A percentile compares a stretch with the other conserved stretches of the same genome.
phyloP scores from a whole-genome alignment of 2,113 vertebrate genomes.

The Erythrolamprus reginae region DNA sequence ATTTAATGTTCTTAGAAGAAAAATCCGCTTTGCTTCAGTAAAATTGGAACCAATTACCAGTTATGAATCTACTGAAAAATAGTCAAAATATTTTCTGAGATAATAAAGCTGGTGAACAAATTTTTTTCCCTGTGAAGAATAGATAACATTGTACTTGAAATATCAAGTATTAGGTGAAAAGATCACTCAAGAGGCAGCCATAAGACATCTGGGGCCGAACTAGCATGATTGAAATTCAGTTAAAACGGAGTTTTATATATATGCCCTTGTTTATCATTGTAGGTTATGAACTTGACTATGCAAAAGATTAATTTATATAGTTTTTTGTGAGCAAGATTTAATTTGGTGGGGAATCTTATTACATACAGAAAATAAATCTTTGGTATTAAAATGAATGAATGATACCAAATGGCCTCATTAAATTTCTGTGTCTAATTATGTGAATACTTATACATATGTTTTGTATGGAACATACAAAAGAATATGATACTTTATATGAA shows the following conservation, averaged over 20 bases:
- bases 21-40: constrained; percentile 14
- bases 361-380: neutral
- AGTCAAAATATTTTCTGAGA: neutral
- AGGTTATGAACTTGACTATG: neutral
- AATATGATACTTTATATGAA: neutral
- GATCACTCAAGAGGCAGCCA: neutral
- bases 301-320: neutral
- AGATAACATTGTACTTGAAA: neutral
- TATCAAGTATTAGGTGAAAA: neutral
- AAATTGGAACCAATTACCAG: neutral
- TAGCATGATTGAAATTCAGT: neutral
- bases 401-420: neutral
- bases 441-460: neutral
- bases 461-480: neutral
- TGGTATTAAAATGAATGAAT: neutral
- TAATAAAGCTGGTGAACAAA: neutral
- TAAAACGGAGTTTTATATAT: neutral
- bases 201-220: neutral
- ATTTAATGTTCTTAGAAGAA: neutral
- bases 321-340: neutral
- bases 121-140: neutral
- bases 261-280: neutral
- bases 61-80: constrained; percentile 1
- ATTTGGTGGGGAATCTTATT: neutral
- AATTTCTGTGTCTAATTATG: neutral